Base-by-base conservation (phyloP, 2,113 vertebrate species). In the Steatornis caripensis region DNA sequence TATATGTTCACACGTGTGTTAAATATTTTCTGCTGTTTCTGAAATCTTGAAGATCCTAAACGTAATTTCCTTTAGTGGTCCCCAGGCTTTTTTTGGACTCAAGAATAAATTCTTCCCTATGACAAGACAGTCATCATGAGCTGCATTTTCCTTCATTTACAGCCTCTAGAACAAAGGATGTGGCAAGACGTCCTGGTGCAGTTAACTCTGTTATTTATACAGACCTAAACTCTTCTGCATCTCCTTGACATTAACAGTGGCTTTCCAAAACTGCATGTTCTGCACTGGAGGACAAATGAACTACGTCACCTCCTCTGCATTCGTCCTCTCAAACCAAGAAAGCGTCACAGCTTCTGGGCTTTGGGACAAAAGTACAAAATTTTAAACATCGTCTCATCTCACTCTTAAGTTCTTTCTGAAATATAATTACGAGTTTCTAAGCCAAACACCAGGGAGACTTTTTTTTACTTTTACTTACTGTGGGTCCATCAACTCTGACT, bases 261-360 rank as follows among this genome's bases (percentile, higher is more conserved):
- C n/a, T 92, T 91, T 89, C 57, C 60, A 93, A 95, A 97, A 41
- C 24, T 0, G 0, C 29, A 3, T 54, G 69, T 55, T 78, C 84
- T 91, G 80, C 61, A 43, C n/a, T 39, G 54, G 54, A 93, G 87
- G 89, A 58, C 74, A 69, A 83, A 92, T 43, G 87, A 96, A 97
- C 58, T 61, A 85, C 87, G 74, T 77, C 32, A 45, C 65, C 61
- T 95, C 89, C 62, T 82, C 72, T 0, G 0, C 77, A 65, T 49
- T 89, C 71, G 57, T 81, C 27, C 51, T 57, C 65, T 65, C 58
- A 61, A 46, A 57, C 12, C 49, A 79, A 90, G 4, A 66, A 54
- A 82, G 17, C 22, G 34, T 60, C 53, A 48, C 26, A 75, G 77
- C 29, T 70, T 69, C 49, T 29, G 45, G 46, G n/a, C 49, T 94